Percentiles rank a stretch among this genome's conserved stretches.
Conservation (phyloP, 2,113 vertebrate species). For the Connochaetes taurinus region DNA sequence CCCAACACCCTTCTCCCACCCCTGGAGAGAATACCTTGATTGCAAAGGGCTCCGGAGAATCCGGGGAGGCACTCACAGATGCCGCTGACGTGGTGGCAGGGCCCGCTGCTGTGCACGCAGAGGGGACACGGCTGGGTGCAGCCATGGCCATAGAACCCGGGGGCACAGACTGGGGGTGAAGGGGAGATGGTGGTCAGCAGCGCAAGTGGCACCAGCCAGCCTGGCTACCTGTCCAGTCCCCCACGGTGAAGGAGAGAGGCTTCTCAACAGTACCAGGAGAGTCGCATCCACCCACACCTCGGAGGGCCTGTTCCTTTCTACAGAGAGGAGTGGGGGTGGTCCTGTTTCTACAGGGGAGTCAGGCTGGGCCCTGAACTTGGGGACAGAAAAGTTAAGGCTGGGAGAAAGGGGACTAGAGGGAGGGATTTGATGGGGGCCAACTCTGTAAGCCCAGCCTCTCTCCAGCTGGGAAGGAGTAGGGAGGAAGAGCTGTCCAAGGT, state of each 20-base stretch:
- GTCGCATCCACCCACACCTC: too few species aligned
- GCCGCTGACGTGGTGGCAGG: slow-evolving; percentile 94
- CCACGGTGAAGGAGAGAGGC: neutral
- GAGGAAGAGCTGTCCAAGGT: neutral
- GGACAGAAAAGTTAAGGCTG: neutral
- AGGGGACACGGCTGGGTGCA: slow-evolving; percentile 94
- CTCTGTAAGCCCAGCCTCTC: neutral
- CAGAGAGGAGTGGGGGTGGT: neutral
- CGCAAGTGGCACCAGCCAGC: neutral
- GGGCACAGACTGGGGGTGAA: slow-evolving; percentile 87
- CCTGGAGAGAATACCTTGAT: slow-evolving; percentile 85
- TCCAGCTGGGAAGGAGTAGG: neutral
- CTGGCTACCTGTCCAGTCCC: neutral
- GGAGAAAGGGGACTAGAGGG: neutral
- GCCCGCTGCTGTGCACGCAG: slow-evolving; percentile 93
- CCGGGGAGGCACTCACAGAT: slow-evolving; percentile 94
- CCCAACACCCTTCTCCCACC: accelerated
- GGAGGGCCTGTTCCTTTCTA: neutral
- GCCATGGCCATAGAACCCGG: slow-evolving; percentile 93
- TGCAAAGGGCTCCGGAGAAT: slow-evolving; percentile 93
- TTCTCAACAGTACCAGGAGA: neutral
- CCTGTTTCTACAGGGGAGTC: neutral
- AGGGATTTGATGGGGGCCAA: neutral
- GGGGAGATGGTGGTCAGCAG: slow-evolving; percentile 4
- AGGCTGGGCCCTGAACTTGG: neutral